These are phyloP conservation scores for Drosophila orosa DNA, from an alignment of 1,140 invertebrate species.

Conservation along the genomic window DNA sequence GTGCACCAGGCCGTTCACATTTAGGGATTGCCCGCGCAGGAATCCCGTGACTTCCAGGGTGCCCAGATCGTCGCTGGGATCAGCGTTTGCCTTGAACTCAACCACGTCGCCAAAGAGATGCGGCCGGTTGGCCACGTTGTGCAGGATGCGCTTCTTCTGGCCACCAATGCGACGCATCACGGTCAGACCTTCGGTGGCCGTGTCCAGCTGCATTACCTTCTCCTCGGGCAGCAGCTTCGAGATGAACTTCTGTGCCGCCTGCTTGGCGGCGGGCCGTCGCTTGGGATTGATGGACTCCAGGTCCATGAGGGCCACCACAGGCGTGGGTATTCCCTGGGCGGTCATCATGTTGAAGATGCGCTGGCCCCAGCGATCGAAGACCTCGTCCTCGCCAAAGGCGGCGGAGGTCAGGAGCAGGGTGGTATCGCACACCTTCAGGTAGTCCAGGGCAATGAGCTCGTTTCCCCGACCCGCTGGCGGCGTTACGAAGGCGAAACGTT, in stretches of 20 bases:
- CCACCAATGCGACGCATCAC: constrained; percentile 91
- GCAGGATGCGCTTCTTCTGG: constrained; percentile 91
- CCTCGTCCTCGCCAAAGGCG: constrained; percentile 84
- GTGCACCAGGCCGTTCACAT: constrained; percentile 95
- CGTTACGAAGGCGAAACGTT: constrained; percentile 91
- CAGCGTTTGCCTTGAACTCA: constrained; percentile 87
- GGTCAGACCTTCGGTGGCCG: constrained; percentile 90
- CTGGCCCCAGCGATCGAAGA: constrained; percentile 91
- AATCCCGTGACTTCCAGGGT: constrained; percentile 94
- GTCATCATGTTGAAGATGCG: constrained; percentile 89
- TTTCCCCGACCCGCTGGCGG: constrained; percentile 88
- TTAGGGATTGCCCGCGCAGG: constrained; percentile 91
- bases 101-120: constrained; percentile 93
- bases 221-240: constrained; percentile 92
- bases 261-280: constrained; percentile 90
- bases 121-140: constrained; percentile 91
- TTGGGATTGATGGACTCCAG: constrained; percentile 89
- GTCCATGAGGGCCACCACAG: constrained; percentile 91
- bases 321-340: constrained; percentile 93
- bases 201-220: constrained; percentile 92
- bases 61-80: constrained; percentile 86
- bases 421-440: constrained; percentile 93
- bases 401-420: constrained; percentile 90
- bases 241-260: constrained; percentile 90
- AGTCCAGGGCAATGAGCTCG: constrained; percentile 91